phyloP scores from a whole-genome alignment of 1,140 invertebrate genomes.

The Sitophilus oryzae region DNA sequence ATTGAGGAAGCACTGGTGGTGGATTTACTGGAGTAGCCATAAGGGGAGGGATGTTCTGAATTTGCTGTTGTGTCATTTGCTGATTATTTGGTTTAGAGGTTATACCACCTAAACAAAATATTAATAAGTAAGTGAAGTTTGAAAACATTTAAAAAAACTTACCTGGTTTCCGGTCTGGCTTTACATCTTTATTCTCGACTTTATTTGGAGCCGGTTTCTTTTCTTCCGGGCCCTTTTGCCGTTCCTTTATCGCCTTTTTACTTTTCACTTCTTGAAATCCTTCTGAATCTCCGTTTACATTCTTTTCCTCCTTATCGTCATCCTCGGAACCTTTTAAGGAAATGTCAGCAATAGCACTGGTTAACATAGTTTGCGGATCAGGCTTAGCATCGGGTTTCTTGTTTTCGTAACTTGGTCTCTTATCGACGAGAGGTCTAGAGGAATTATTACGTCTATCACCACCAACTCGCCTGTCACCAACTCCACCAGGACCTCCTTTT shows the following conservation, averaged over 20 bases:
- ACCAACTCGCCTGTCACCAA: constrained; percentile 1
- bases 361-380: constrained; percentile 27
- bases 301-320: constrained; percentile 28
- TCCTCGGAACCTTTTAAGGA: constrained; percentile 32
- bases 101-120: neutral
- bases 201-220: constrained; percentile 45
- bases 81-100: constrained; percentile 37
- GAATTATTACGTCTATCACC: constrained; percentile 14
- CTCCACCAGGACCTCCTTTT: constrained; percentile 1
- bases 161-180: constrained; percentile 17
- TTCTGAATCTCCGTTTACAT: constrained; percentile 50
- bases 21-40: constrained; percentile 49
- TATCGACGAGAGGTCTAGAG: constrained; percentile 4
- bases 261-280: constrained; percentile 84
- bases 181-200: constrained; percentile 46
- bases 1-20: constrained; percentile 44
- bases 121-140: neutral
- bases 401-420: constrained; percentile 15
- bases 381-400: constrained; percentile 24
- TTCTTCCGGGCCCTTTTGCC: constrained; percentile 46
- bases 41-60: constrained; percentile 49
- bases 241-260: constrained; percentile 67
- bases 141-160: too few relatives aligned
- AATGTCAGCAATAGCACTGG: constrained; percentile 35
- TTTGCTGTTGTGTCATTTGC: constrained; percentile 49